Evolutionary conservation across 2,888 invertebrate species (phyloP), one percentile per base, ranked within the genome.

Genomic region (Agrochola litura): DNA sequence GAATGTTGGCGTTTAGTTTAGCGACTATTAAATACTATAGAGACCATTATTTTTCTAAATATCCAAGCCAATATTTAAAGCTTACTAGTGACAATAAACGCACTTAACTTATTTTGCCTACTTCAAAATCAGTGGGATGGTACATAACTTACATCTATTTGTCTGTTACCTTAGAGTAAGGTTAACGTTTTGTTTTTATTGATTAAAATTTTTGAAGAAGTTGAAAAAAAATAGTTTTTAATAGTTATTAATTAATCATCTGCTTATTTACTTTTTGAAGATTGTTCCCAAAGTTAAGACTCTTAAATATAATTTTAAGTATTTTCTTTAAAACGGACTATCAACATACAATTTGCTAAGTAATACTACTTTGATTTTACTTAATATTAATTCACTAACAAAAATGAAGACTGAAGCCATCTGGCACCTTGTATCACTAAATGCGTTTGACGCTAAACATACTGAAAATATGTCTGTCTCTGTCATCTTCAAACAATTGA

Each of bases 201-300:
- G 9, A 68, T 41, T 30, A 0, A 30, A 30, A n/a, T 6, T 14
- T 46, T 25, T 46, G 22, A 25, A 14, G 37, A 37, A 61, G 0
- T 30, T 66, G 22, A 52, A 30, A 52, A 6, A n/a, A 22, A 16
- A n/a, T 8, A 61, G 8, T 30, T 63, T 46, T 22, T 14, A 4
- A 4, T 52, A 22, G 19, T 37, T 41, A 60, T n/a, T 37, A 14
- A 30, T 6, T 25, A 30, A 54, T 37, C 3, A 56, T 63, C 14
- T 46, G 43, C 14, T 46, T 37, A 19, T 63, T 63, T 73, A 73
- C 0, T 37, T 73, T 73, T 46, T 16, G 10, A 64, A 52, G 5
- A 52, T 72, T 72, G 78, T 56, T 79, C 78, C 78, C 79, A 54
- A 68, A 25, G 56, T 68, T 67, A 68, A 65, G 49, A 73, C 49